phyloP scores from a whole-genome alignment of 2,113 vertebrate species.

The Lophius piscatorius region DNA sequence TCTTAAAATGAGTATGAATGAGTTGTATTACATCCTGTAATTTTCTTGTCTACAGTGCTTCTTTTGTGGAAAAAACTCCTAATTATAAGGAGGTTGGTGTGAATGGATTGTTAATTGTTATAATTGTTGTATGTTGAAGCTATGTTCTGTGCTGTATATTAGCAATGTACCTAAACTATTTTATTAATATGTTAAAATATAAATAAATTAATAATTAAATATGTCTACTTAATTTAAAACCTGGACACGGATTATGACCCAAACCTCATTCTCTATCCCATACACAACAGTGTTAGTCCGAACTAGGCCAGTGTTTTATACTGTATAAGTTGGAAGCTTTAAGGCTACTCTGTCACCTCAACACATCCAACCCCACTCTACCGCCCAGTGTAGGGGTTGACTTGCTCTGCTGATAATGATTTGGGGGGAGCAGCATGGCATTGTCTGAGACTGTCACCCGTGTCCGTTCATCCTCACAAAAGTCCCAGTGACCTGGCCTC shows the following conservation, averaged over 20 bases:
- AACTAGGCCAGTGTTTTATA: constrained; percentile 4
- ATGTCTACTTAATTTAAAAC: too few relatives aligned
- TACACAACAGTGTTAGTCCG: background rate
- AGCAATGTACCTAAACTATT: too few relatives aligned
- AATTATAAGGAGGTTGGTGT: constrained; percentile 8
- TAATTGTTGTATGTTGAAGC: background rate
- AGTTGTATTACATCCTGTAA: constrained; percentile 66
- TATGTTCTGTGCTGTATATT: too few relatives aligned
- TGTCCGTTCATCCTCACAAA: constrained; percentile 7
- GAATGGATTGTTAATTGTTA: background rate
- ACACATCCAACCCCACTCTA: background rate
- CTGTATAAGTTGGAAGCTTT: background rate
- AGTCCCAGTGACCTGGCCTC: constrained; percentile 37
- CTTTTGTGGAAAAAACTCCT: constrained; percentile 13
- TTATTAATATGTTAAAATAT: too few relatives aligned
- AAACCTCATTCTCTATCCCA: too few relatives aligned
- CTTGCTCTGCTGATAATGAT: constrained; percentile 28
- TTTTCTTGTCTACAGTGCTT: constrained; percentile 54
- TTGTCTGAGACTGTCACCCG: constrained; percentile 54
- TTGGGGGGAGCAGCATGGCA: constrained; percentile 49
- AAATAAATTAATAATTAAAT: too few relatives aligned
- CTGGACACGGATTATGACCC: too few relatives aligned
- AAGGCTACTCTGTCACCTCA: constrained; percentile 1
- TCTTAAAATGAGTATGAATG: constrained; percentile 54
- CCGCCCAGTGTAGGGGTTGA: constrained; percentile 27